Percentiles rank a stretch among this genome's conserved stretches.
Evolutionary conservation across 2,113 vertebrate species (phyloP).

Genomic region (Campylomormyrus tamandua): DNA sequence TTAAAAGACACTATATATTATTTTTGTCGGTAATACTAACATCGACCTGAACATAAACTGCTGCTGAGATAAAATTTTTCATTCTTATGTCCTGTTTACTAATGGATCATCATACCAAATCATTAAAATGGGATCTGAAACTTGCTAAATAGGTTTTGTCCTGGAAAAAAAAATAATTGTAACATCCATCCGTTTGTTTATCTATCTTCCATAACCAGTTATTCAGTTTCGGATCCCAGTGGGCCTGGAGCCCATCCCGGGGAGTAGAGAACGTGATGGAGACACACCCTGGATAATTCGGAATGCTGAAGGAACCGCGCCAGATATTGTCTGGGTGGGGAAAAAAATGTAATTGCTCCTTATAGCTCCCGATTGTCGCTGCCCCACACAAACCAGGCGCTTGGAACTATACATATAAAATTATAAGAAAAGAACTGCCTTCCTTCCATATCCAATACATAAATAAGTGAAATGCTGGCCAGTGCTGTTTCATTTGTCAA

Average conservation of each 20-base stretch:
- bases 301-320: not conserved
- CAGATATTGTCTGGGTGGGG: not conserved
- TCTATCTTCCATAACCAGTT: not conserved
- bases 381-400: not conserved
- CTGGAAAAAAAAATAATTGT: not conserved
- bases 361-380: not conserved
- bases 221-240: not conserved
- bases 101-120: not conserved
- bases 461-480: not conserved
- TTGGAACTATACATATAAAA: not conserved
- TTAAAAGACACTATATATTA: not conserved
- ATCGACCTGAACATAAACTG: not conserved
- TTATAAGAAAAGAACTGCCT: not conserved
- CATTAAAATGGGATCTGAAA: not conserved
- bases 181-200: not conserved
- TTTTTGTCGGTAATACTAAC: not conserved
- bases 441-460: not conserved
- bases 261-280: not conserved
- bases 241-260: not conserved
- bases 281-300: not conserved
- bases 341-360: not conserved
- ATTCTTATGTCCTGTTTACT: not conserved
- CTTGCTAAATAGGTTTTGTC: not conserved
- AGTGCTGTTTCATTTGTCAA: not conserved
- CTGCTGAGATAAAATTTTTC: not conserved